Evolutionary conservation across 2,888 invertebrate species (phyloP).

Genomic region (Caenorhabditis sp.): DNA sequence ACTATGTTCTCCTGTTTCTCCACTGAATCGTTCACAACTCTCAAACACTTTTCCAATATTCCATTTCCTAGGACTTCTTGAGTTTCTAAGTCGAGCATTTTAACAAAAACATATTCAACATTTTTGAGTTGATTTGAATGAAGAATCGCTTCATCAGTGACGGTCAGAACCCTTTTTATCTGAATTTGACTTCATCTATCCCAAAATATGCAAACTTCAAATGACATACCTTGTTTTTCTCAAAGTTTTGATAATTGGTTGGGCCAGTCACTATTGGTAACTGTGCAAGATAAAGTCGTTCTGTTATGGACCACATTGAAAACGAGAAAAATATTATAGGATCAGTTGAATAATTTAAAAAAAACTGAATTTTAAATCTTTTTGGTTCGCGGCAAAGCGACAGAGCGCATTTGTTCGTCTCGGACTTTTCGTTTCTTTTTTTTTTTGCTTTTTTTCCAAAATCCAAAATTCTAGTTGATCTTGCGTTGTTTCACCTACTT

Average conservation of each 20-base stretch:
- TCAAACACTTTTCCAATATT: conserved; percentile 10
- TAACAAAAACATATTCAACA: conserved; percentile 20
- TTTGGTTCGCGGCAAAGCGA: not conserved
- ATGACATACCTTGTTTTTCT: conserved; percentile 14
- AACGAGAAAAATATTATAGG: not conserved
- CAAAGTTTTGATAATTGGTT: conserved; percentile 4
- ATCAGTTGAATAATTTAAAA: not conserved
- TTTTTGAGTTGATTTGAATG: not conserved
- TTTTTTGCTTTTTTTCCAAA: not conserved
- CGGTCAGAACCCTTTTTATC: conserved; percentile 20
- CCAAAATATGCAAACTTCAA: not conserved
- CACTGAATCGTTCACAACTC: conserved; percentile 9
- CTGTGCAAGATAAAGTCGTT: conserved; percentile 26
- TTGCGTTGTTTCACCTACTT: not conserved
- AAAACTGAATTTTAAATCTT: not conserved
- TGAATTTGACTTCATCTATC: not conserved
- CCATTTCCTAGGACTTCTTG: conserved; percentile 18
- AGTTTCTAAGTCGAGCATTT: conserved; percentile 10
- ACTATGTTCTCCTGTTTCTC: conserved; percentile 20
- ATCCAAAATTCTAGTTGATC: not conserved
- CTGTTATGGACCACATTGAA: conserved; percentile 29
- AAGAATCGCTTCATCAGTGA: conserved; percentile 9
- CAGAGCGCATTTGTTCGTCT: conserved; percentile 15
- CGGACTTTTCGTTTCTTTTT: not conserved
- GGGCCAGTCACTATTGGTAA: conserved; percentile 17